Base-by-base conservation (phyloP, 2,888 invertebrate genomes). In the Eupithecia vulgata region DNA sequence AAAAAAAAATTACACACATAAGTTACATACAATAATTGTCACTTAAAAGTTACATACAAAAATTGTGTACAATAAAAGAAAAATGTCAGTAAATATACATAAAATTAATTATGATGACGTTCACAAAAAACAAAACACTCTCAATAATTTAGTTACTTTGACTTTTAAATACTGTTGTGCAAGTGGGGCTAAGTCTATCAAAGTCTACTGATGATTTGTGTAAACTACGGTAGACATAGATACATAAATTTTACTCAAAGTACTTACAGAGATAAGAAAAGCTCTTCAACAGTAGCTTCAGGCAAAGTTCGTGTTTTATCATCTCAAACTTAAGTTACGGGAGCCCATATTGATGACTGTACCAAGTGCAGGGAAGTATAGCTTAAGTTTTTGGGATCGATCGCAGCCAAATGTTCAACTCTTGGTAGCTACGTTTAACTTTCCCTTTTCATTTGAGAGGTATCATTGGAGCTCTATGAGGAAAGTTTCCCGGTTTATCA, bases 401-500 rank as follows among this genome's bases (percentile, higher is more conserved):
- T 80, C 75, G 75, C 74, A 73, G 77, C 82, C 80, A 83, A 87
- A 83, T 81, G 81, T 87, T 86, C 84, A 81, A 83, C 80, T 85
- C 82, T 74, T 79, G 81, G 74, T 82, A 78, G 80, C 76, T 82
- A 84, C 81, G 85, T 80, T 45, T 62, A 72, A 80, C 80, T 78
- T 78, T 72, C 62, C 79, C 78, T 82, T 4, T 81, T 81, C 81
- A 75, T 80, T 85, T 80, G 80, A 79, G 83, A 84, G 84, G 81
- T 86, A 85, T 85, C 85, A 83, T 85, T 86, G 82, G 79, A 85
- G 84, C 82, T 85, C 78, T 75, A 76, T 75, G 75, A 80, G 76
- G 72, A 78, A 86, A 86, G 81, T 88, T 86, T 77, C 70, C 70
- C 79, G 78, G 80, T 84, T 85, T 87, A 85, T 85, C 85, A 85